Conservation (phyloP, 2,797 vertebrate genomes). For the Fratercula arctica region DNA sequence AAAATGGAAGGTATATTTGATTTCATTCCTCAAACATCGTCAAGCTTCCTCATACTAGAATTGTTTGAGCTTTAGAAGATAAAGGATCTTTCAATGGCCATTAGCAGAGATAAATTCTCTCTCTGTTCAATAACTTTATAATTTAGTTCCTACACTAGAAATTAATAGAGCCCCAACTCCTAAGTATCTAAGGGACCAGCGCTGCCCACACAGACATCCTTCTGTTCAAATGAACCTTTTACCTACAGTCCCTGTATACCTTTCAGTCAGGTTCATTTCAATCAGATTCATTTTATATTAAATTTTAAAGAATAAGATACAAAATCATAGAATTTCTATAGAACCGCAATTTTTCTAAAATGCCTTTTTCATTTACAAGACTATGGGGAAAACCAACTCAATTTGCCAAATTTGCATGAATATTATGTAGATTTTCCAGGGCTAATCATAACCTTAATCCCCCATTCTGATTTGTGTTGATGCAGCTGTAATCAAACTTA, state of each 20-base stretch:
- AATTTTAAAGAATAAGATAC: constrained; percentile 55
- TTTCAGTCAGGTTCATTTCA: constrained; percentile 56
- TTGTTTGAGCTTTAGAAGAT: constrained; percentile 8
- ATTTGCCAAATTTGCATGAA: constrained; percentile 71
- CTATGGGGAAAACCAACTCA: constrained; percentile 63
- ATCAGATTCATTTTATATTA: constrained; percentile 68
- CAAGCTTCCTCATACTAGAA: neutral
- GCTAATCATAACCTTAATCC: constrained; percentile 43
- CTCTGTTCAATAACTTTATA: constrained; percentile 67
- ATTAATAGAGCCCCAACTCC: constrained; percentile 64
- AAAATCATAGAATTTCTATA: constrained; percentile 64
- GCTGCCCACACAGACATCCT: constrained; percentile 16
- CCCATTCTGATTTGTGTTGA: constrained; percentile 29
- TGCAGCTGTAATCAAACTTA: constrained; percentile 67
- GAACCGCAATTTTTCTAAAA: constrained; percentile 58
- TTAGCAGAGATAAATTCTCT: constrained; percentile 55
- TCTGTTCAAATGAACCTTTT: constrained; percentile 62
- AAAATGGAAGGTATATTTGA: neutral
- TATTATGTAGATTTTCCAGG: constrained; percentile 53
- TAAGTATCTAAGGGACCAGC: constrained; percentile 38
- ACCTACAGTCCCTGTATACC: constrained; percentile 33
- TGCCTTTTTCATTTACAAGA: constrained; percentile 60
- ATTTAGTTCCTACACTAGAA: constrained; percentile 65
- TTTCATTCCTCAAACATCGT: constrained; percentile 32
- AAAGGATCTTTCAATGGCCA: constrained; percentile 44